A percentile compares a stretch with the other conserved stretches of the same genome.
Conservation (phyloP, 2,113 vertebrate species). For the Chunga burmeisteri region DNA sequence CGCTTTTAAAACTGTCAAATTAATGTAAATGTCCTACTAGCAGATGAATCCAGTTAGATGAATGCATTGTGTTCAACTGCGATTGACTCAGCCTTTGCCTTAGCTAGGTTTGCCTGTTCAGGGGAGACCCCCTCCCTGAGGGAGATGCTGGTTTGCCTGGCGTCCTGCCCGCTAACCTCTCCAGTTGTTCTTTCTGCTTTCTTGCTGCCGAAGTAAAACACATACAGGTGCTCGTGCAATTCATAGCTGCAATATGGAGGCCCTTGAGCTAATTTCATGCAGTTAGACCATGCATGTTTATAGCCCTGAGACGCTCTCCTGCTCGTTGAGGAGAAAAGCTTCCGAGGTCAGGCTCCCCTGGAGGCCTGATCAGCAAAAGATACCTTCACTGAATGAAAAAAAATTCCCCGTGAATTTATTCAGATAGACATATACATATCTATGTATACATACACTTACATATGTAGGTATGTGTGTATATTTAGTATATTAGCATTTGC, state of each 20-base stretch:
- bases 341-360: neutral
- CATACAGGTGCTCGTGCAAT: neutral
- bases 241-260: neutral
- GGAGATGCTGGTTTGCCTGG: neutral
- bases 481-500: slow-evolving; percentile 24
- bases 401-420: neutral
- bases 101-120: neutral
- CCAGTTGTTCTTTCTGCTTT: neutral
- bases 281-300: neutral
- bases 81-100: neutral
- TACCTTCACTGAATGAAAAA: slow-evolving; percentile 45
- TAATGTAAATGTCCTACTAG: neutral
- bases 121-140: neutral
- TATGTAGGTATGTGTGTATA: neutral
- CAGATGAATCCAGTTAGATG: slow-evolving; percentile 42
- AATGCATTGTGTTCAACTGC: neutral
- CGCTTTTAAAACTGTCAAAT: slow-evolving; percentile 53
- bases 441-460: neutral
- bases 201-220: neutral
- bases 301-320: neutral
- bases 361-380: slow-evolving; percentile 60
- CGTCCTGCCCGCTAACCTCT: neutral
- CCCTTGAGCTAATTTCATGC: slow-evolving; percentile 2
- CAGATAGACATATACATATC: too few relatives aligned
- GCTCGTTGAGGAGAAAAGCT: slow-evolving; percentile 19